These are phyloP conservation scores for Hirtodrosophila alboralis DNA, from an alignment of 2,888 invertebrate genomes.

Conservation along the genomic window DNA sequence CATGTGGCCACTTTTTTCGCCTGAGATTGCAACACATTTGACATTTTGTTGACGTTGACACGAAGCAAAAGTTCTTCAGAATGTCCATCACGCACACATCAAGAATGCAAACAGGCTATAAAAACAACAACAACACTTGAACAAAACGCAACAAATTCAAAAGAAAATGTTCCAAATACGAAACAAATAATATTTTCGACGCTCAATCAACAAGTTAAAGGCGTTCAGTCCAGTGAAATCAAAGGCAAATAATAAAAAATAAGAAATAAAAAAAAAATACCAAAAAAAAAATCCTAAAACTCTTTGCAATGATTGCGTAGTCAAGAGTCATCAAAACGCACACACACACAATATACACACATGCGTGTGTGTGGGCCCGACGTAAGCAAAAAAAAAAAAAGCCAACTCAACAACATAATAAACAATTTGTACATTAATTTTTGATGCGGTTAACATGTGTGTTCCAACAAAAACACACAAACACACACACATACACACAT, in stretches of 20 bases:
- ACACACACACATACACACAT: conserved; percentile 16
- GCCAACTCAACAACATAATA: conserved; percentile 70
- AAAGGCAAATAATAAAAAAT: conserved; percentile 24
- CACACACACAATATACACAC: conserved; percentile 13
- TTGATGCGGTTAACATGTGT: conserved; percentile 79
- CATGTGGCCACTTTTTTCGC: conserved; percentile 46
- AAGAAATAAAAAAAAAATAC: conserved; percentile 15
- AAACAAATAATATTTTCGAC: conserved; percentile 38
- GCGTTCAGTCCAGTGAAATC: conserved; percentile 36
- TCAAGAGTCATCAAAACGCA: conserved; percentile 48
- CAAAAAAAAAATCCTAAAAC: conserved; percentile 41
- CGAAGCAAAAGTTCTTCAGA: conserved; percentile 67
- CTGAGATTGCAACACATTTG: conserved; percentile 64
- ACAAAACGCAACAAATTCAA: conserved; percentile 54
- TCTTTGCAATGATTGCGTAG: conserved; percentile 57
- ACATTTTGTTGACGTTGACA: conserved; percentile 62
- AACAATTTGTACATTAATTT: conserved; percentile 79
- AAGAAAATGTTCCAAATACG: conserved; percentile 44
- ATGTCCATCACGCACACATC: conserved; percentile 69
- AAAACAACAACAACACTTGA: conserved; percentile 39
- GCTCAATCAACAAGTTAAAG: conserved; percentile 72
- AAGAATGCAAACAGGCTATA: conserved; percentile 43
- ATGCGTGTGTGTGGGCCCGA: conserved; percentile 47
- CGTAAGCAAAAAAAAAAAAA: conserved; percentile 49
- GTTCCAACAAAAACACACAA: conserved; percentile 26